Evolutionary conservation across 2,797 vertebrate species (phyloP).

Genomic region (Chromis chromis): DNA sequence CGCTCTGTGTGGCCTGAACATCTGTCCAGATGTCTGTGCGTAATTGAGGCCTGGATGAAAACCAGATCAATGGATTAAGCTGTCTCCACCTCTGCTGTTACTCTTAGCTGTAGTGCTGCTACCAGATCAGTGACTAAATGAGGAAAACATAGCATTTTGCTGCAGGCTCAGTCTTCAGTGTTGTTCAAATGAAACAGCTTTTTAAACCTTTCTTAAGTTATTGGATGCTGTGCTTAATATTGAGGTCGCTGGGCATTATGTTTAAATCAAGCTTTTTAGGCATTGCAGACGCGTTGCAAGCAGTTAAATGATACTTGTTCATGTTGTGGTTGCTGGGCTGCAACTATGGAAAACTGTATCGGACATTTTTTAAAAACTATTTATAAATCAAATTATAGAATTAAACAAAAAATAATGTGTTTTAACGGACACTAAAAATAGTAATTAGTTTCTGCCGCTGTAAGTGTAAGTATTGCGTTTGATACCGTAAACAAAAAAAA

Average conservation of each 20-base stretch:
- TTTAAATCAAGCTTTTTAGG: neutral
- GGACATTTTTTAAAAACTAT: too few relatives aligned
- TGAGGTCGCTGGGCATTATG: neutral
- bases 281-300: neutral
- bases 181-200: neutral
- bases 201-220: neutral
- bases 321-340: neutral
- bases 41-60: conserved; percentile 52
- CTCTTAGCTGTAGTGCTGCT: neutral
- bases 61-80: conserved; percentile 64
- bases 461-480: too few relatives aligned
- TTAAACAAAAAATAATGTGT: too few relatives aligned
- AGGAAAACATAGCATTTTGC: neutral
- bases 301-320: neutral
- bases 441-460: too few relatives aligned
- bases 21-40: conserved; percentile 65
- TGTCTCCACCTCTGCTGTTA: conserved; percentile 14
- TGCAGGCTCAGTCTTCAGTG: neutral
- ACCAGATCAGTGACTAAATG: conserved; percentile 22
- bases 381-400: too few relatives aligned
- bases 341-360: too few relatives aligned
- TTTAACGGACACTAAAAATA: too few relatives aligned
- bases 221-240: neutral
- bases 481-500: too few relatives aligned
- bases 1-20: conserved; percentile 46